phyloP scores from a whole-genome alignment of 2,113 vertebrate genomes.

The Coracopsis vasa region DNA sequence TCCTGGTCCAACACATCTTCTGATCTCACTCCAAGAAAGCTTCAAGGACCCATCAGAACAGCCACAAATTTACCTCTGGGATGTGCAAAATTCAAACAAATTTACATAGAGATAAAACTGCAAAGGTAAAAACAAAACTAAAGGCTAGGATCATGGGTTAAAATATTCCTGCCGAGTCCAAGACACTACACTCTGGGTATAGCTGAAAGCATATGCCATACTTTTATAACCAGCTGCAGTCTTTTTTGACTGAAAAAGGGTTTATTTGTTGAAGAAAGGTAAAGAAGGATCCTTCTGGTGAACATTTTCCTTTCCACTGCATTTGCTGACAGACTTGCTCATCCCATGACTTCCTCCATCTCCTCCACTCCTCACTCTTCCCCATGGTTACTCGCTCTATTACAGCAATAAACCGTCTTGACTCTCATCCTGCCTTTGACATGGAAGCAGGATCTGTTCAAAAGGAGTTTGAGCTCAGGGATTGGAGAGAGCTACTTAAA shows the following conservation, averaged over 20 bases:
- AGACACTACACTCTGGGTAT: not conserved
- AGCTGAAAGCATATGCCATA: not conserved
- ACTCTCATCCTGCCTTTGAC: not conserved
- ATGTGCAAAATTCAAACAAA: conserved; percentile 10
- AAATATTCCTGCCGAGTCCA: not conserved
- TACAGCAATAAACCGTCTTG: not conserved
- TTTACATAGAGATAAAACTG: not conserved
- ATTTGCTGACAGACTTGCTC: not conserved
- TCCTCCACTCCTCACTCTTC: not conserved
- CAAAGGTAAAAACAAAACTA: not conserved
- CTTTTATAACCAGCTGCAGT: not conserved
- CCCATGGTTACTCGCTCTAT: not conserved
- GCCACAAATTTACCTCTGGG: not conserved
- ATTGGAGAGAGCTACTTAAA: not conserved
- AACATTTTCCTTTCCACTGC: not conserved
- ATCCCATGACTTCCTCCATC: not conserved
- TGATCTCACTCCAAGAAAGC: not conserved
- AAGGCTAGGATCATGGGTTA: not conserved
- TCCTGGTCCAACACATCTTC: not conserved
- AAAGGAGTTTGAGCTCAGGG: not conserved
- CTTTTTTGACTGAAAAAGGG: not conserved
- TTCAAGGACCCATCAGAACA: not conserved
- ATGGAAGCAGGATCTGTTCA: not conserved
- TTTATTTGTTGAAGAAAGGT: not conserved
- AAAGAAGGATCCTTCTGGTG: not conserved